phyloP scores from a whole-genome alignment of 2,888 invertebrate species.

The Augiades crinisus region DNA sequence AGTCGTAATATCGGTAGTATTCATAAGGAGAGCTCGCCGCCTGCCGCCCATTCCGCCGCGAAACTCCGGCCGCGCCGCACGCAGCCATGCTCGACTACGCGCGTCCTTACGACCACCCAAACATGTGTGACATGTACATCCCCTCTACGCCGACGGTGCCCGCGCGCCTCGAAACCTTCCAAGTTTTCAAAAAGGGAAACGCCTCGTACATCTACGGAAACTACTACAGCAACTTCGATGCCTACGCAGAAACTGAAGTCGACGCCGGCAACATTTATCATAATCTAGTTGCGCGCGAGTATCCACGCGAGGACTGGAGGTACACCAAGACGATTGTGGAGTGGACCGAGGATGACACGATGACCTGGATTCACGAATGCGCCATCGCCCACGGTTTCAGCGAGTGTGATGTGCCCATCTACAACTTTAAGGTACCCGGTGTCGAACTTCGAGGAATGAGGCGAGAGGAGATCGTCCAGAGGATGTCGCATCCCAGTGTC shows the following conservation, averaged over 20 bases:
- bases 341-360: constrained; percentile 81
- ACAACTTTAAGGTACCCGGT: constrained; percentile 67
- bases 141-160: constrained; percentile 59
- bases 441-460: constrained; percentile 58
- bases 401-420: constrained; percentile 66
- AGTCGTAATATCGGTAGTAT: constrained; percentile 47
- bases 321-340: constrained; percentile 68
- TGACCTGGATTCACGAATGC: constrained; percentile 76
- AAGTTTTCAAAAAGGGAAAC: constrained; percentile 70
- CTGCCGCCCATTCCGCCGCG: constrained; percentile 44
- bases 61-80: constrained; percentile 55
- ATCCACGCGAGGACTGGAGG: constrained; percentile 73
- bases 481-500: constrained; percentile 55
- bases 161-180: constrained; percentile 72
- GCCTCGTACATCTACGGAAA: constrained; percentile 63
- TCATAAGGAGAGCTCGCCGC: constrained; percentile 44
- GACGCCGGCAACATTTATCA: constrained; percentile 66
- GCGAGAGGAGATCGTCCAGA: constrained; percentile 59
- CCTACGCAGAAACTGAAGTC: constrained; percentile 62
- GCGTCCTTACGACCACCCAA: constrained; percentile 65
- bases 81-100: constrained; percentile 70
- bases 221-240: constrained; percentile 62
- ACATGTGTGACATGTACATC: constrained; percentile 68
- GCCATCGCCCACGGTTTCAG: constrained; percentile 57
- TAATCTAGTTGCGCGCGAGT: constrained; percentile 62